These are phyloP conservation scores for Arge pagana DNA, from an alignment of 2,888 invertebrate genomes.

Conservation along the genomic window DNA sequence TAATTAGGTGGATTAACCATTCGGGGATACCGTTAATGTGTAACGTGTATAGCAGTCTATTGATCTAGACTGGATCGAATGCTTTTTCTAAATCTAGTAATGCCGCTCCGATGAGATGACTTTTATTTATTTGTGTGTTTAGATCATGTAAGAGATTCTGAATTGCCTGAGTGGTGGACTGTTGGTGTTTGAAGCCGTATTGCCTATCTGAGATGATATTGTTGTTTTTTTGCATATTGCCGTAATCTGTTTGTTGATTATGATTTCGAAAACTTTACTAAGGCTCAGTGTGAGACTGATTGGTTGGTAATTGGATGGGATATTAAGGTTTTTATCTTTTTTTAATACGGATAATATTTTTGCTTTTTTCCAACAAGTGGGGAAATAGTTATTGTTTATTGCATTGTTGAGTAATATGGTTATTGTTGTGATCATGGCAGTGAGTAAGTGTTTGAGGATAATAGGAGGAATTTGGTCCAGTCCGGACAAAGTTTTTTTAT, in stretches of 20 bases:
- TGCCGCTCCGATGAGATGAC: slow-evolving; percentile 7
- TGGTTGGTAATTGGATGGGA: no score
- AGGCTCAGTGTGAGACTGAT: slow-evolving; percentile 31
- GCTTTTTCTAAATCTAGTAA: slow-evolving; percentile 16
- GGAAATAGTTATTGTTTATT: no score
- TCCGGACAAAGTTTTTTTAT: no score
- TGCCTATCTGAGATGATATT: slow-evolving; percentile 18
- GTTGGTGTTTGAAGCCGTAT: slow-evolving; percentile 24
- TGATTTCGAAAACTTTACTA: slow-evolving; percentile 23
- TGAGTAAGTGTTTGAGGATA: no score
- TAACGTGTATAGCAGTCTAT: slow-evolving; percentile 6
- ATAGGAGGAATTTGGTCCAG: no score
- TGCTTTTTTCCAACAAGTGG: no score
- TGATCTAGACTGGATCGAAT: slow-evolving; percentile 12
- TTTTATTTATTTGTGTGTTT: no score
- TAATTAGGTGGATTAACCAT: background rate
- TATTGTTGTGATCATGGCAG: no score
- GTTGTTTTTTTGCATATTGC: background rate
- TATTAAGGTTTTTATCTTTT: no score
- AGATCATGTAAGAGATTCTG: no score
- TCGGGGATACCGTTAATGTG: slow-evolving; percentile 5
- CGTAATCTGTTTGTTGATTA: background rate
- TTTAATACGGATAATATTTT: no score
- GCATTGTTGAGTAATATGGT: no score
- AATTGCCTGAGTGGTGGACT: slow-evolving; percentile 26